Evolutionary conservation across 2,888 invertebrate species (phyloP), one percentile per base, ranked within the genome.

Genomic region (Lymantria monacha): DNA sequence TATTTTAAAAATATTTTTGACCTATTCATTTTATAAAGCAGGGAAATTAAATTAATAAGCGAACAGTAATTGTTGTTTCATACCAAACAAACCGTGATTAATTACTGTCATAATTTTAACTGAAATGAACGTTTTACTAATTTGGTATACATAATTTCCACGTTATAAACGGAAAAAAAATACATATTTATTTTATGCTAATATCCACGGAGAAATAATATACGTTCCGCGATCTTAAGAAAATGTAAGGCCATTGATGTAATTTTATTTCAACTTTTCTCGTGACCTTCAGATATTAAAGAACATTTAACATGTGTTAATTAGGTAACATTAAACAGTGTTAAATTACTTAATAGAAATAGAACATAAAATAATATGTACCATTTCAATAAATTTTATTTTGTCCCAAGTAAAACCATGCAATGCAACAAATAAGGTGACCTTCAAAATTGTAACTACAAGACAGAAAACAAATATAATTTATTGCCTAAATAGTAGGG

Each of bases 181-280:
- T 62, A 51, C 52, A 66, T 63, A 65, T 65, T 66, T 59, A 63
- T 63, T 59, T 44, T 62, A 58, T 63, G 62, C 46, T 59, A 63
- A 66, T 64, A 46, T 41, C 14, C 40, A 2, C 47, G 30, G 42
- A 49, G 46, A 51, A 9, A 46, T 8, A 31, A 31, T 41, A 41
- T 14, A 38, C 13, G 1, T 22, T 14, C 38, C 13, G 13, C 31
- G 14, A 41, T 44, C 43, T 31, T 1, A 11, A 46, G 42, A 30
- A 51, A 51, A 30, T 51, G 30, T 42, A 12, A 37, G 38, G 9
- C 9, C 15, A 37, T 14, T 30, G 8, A 42, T 51, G 56, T 22
- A 38, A 38, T 9, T 38, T 38, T 38, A n/a, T n/a, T 38, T 13
- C n/a, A 1, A 38, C 30, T 38, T 38, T 15, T 22, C 22, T 22